phyloP scores from a whole-genome alignment of 2,797 vertebrate genomes.

The Anableps anableps region DNA sequence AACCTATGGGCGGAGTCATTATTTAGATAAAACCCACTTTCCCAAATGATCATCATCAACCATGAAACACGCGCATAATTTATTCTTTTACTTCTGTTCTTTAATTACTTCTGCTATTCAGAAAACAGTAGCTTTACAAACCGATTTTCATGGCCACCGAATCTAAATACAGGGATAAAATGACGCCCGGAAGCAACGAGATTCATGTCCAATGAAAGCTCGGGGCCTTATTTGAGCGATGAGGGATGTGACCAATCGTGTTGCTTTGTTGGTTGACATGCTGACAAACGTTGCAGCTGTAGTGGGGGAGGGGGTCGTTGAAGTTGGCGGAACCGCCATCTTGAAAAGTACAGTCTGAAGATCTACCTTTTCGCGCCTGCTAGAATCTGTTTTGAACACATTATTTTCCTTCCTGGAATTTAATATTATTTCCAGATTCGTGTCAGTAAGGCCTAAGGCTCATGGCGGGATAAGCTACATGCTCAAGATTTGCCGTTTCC shows the following conservation, averaged over 20 bases:
- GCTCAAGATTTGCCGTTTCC: slow-evolving; percentile 68
- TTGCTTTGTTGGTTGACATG: not conserved
- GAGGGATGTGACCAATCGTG: slow-evolving; percentile 65
- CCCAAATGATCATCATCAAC: not conserved
- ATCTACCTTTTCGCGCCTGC: slow-evolving; percentile 82
- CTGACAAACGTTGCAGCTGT: slow-evolving; percentile 65
- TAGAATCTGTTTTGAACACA: slow-evolving; percentile 78
- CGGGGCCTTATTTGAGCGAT: slow-evolving; percentile 31
- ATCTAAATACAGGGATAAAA: not conserved
- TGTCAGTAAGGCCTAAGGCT: slow-evolving; percentile 45
- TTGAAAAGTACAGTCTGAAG: slow-evolving; percentile 83
- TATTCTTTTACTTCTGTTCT: no score
- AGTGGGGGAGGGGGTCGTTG: slow-evolving; percentile 82
- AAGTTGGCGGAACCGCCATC: slow-evolving; percentile 86
- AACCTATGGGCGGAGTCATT: not conserved
- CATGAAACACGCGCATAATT: not conserved
- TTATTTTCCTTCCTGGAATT: slow-evolving; percentile 49
- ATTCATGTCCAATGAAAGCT: slow-evolving; percentile 42
- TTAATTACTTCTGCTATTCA: not conserved
- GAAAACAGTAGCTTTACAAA: not conserved
- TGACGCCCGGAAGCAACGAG: not conserved
- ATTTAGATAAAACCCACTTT: not conserved
- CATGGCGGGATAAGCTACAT: slow-evolving; percentile 71
- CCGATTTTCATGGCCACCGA: not conserved
- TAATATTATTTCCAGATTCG: slow-evolving; percentile 30